Base-by-base conservation (phyloP, 2,797 vertebrate genomes). In the Thunnus albacares region DNA sequence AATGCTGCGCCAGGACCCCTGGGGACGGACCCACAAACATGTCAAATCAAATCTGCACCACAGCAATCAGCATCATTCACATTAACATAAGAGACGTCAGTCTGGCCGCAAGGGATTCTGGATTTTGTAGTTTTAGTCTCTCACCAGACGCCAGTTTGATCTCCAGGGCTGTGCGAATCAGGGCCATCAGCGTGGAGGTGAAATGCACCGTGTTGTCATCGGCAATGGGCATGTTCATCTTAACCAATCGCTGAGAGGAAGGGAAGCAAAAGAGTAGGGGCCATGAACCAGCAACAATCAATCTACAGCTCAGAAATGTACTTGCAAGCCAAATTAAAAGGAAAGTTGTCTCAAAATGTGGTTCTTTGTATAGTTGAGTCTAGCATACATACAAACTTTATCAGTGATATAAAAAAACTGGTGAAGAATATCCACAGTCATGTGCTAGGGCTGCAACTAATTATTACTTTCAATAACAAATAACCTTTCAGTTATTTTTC, bases 211-310 rank as follows among this genome's bases (percentile, higher is more conserved):
- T 98, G 85, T 96, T 94, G 92, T 99, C 98, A 0, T 95, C 96
- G 0, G 97, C 97, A 70, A 99, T 99, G 1, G 98, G 98, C 98
- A 99, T 99, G 94, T 99, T 99, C 98, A 99, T 99, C 91, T 94
- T 95, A 73, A 99, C 98, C 94, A 99, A 85, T 41, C 98, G 97
- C 98, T 99, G 93, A 84, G 72, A 83, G 61, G 91, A 71, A 73
- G 4, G 69, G 69, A 76, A 49, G 75, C 72, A 82, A 58, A 52
- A 75, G 49, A 47, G 53, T 76, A 78, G 53, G 45, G 41, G n/a
- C 38, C 26, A 64, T 81, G 67, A 85, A 71, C 68, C 77, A 71
- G 64, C 17, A 66, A 61, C 38, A 17, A 38, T 62, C 18, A 53
- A 71, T 6, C 62, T 57, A 28, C 45, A 78, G 30, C 26, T 71